Evolutionary conservation across 2,888 invertebrate genomes (phyloP), one percentile per base, ranked within the genome.

Genomic region (Nymphalis c-album): DNA sequence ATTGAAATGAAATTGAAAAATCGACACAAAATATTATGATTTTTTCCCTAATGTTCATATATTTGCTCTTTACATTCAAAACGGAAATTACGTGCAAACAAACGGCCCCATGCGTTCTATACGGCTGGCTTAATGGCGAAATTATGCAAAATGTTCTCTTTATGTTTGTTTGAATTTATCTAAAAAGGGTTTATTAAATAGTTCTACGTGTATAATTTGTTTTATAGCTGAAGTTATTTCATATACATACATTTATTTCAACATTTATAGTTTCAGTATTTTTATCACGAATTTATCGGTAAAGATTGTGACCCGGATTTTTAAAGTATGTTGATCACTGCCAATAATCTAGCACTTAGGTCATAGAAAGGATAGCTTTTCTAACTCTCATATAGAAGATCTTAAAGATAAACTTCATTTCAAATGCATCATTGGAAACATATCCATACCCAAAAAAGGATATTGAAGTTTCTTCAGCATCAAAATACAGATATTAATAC

Each of bases 21-120:
- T 57, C 31, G 35, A 13, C 10, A 8, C n/a, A 10, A 57, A 40
- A 40, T 40, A 18, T 18, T 17, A 26, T 57, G 40, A 57, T 18
- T 60, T 64, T 64, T 64, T 64, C 60, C 53, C 64, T 64, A 64
- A 60, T 53, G 50, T 60, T 53, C 57, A 57, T 57, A 35, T 46
- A 64, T 46, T 31, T 10, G 26, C 31, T 60, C 46, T 64, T 64
- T 62, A 55, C 53, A 22, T 50, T n/a, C 40, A 17, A 26, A 58
- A 55, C 70, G 71, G 73, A 73, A 66, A 75, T 74, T 72, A 73
- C 67, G 71, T 64, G 68, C 72, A 63, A 67, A 71, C 65, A 70
- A 71, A 74, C 69, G 71, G 66, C 59, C 68, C 64, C 65, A 69
- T 69, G 63, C 62, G 71, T 72, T 68, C 70, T 73, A 71, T 73